phyloP scores from a whole-genome alignment of 64 coral and sea anemone species.

The Pocillopora verrucosa region DNA sequence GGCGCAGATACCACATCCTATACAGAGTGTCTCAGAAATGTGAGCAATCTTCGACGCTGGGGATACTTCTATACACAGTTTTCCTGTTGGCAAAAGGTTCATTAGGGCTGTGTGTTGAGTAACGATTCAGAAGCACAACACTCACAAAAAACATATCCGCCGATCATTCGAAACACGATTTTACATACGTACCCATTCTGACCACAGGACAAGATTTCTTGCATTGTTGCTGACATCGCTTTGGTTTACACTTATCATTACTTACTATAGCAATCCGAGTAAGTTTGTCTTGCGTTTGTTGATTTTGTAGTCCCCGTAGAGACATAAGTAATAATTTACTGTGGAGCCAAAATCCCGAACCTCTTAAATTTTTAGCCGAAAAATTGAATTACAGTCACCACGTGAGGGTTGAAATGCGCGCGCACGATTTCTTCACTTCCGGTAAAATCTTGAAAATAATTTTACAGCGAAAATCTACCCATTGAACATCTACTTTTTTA shows the following conservation, averaged over 20 bases:
- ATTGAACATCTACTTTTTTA: neutral
- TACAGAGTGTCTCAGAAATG: slow-evolving; percentile 94
- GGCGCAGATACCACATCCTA: slow-evolving; percentile 98
- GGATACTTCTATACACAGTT: slow-evolving; percentile 91
- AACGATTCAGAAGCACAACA: neutral
- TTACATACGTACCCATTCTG: slow-evolving; percentile 80
- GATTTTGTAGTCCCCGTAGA: slow-evolving; percentile 38
- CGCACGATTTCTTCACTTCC: slow-evolving; percentile 35
- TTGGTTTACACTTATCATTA: slow-evolving; percentile 93
- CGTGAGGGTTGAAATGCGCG: slow-evolving; percentile 32
- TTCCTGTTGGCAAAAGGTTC: slow-evolving; percentile 57
- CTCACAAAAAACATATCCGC: neutral
- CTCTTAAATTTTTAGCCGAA: neutral
- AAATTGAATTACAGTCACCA: slow-evolving; percentile 33
- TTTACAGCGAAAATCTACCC: neutral
- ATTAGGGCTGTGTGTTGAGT: neutral
- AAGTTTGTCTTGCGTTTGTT: slow-evolving; percentile 85
- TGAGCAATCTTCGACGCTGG: slow-evolving; percentile 68
- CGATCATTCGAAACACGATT: neutral
- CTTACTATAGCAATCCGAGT: slow-evolving; percentile 98
- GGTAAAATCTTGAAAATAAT: neutral
- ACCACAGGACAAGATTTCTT: slow-evolving; percentile 95
- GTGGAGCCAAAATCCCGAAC: neutral
- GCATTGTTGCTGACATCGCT: slow-evolving; percentile 89
- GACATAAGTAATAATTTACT: slow-evolving; percentile 21